These are phyloP conservation scores for Alviniconcha strummeri DNA, from an alignment of 2,888 invertebrate genomes.

Conservation along the genomic window DNA sequence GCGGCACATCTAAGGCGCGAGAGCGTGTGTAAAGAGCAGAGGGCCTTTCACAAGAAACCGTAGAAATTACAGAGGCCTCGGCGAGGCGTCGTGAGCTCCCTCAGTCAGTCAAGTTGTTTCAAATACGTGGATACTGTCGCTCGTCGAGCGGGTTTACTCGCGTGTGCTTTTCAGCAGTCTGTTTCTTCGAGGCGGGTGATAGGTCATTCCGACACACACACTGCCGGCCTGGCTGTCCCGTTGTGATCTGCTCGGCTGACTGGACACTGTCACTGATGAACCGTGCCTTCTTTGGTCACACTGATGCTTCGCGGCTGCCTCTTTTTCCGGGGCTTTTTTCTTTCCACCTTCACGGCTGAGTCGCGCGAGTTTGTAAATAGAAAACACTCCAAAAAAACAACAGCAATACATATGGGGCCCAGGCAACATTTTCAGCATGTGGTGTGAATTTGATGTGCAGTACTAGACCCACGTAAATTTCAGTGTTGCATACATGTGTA, in stretches of 20 bases:
- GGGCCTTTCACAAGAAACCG: slow-evolving; percentile 36
- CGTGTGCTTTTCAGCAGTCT: background rate
- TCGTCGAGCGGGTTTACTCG: too few species aligned
- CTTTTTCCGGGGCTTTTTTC: too few species aligned
- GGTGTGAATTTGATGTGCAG: slow-evolving; percentile 17
- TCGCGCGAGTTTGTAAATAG: too few species aligned
- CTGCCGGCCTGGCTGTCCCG: too few species aligned
- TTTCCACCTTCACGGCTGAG: too few species aligned
- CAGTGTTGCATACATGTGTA: slow-evolving; percentile 6
- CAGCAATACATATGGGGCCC: too few species aligned
- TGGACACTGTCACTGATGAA: too few species aligned
- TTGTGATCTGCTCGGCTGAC: too few species aligned
- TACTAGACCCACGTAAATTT: background rate
- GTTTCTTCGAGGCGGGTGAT: background rate
- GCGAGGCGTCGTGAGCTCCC: background rate
- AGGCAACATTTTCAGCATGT: background rate
- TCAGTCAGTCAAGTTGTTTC: background rate
- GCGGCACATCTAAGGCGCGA: slow-evolving; percentile 53
- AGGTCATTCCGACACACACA: background rate
- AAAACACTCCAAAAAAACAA: too few species aligned
- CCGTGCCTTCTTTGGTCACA: too few species aligned
- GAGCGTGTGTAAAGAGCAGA: slow-evolving; percentile 35
- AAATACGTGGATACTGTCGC: too few species aligned
- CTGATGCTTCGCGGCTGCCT: too few species aligned
- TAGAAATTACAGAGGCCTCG: slow-evolving; percentile 39